A percentile compares a stretch with the other conserved stretches of the same genome.
phyloP scores from a whole-genome alignment of 2,888 invertebrate genomes.

The Entomobrya multifasciata region DNA sequence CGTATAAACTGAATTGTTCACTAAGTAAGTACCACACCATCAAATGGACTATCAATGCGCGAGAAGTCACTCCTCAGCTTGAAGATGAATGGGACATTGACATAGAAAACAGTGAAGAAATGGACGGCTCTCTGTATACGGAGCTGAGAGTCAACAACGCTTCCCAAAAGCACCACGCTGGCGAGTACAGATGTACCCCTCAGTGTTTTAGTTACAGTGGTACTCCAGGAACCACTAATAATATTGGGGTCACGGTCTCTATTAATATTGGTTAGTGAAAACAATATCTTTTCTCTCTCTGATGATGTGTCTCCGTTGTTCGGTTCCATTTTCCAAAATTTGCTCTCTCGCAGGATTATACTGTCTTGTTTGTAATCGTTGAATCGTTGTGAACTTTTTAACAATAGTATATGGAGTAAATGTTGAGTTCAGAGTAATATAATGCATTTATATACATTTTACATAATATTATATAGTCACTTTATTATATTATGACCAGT shows the following conservation, averaged over 20 bases:
- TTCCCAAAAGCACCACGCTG: slow-evolving; percentile 76
- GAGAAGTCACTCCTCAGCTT: slow-evolving; percentile 74
- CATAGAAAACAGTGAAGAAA: slow-evolving; percentile 60
- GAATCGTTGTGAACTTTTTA: slow-evolving; percentile 30
- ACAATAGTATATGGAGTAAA: slow-evolving; percentile 9
- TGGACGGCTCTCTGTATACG: slow-evolving; percentile 72
- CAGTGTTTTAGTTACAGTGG: slow-evolving; percentile 60
- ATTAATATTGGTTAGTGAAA: slow-evolving; percentile 78
- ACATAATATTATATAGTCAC: not conserved
- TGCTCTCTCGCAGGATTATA: not conserved
- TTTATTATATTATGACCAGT: no score
- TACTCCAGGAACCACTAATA: slow-evolving; percentile 62
- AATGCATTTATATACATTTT: slow-evolving; percentile 8
- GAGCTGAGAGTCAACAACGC: slow-evolving; percentile 77
- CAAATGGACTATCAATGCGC: slow-evolving; percentile 76
- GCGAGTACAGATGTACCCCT: slow-evolving; percentile 79
- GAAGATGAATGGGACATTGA: slow-evolving; percentile 75
- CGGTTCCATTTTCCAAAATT: slow-evolving; percentile 23
- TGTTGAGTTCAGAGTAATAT: slow-evolving; percentile 2
- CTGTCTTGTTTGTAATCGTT: slow-evolving; percentile 36
- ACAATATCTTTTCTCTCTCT: slow-evolving; percentile 40
- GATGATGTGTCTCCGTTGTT: slow-evolving; percentile 26
- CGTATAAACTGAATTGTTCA: slow-evolving; percentile 75
- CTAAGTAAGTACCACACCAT: slow-evolving; percentile 72
- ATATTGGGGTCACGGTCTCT: slow-evolving; percentile 76